These are phyloP conservation scores for Alexandromys fortis DNA, from an alignment of 2,113 vertebrate species.

Conservation along the genomic window DNA sequence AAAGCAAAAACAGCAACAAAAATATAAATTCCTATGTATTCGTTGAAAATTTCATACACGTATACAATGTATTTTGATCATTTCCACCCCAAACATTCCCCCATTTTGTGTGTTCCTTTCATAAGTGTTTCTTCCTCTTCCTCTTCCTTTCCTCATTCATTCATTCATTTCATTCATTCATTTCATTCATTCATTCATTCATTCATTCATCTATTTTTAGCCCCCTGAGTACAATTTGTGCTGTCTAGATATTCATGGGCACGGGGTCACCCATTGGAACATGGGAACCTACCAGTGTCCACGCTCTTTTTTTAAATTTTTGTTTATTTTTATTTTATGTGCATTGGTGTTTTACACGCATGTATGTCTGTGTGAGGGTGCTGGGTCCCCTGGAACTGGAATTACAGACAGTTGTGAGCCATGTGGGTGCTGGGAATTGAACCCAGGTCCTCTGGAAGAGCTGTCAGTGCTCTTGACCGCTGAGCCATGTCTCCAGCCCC, in stretches of 20 bases:
- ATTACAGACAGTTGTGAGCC: no score
- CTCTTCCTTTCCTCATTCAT: no score
- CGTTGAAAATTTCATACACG: neutral
- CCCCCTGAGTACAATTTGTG: neutral
- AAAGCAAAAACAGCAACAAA: neutral
- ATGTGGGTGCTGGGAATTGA: no score
- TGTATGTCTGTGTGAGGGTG: no score
- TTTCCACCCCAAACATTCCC: no score
- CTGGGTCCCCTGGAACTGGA: no score
- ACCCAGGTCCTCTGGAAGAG: no score
- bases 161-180: neutral
- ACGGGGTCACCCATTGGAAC: neutral
- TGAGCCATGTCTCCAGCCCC: no score
- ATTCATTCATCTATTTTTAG: neutral
- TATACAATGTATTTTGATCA: no score
- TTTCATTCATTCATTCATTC: neutral
- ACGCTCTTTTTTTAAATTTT: neutral
- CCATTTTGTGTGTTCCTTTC: neutral
- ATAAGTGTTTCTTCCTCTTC: neutral
- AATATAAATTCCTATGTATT: neutral
- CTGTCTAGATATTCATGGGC: neutral
- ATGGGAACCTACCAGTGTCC: neutral
- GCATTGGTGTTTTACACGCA: no score
- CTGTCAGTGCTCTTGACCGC: no score
- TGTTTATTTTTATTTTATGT: no score